Evolutionary conservation across 1,140 invertebrate species (phyloP), one percentile per base, ranked within the genome.

Genomic region (Drosophila subpulchrella): DNA sequence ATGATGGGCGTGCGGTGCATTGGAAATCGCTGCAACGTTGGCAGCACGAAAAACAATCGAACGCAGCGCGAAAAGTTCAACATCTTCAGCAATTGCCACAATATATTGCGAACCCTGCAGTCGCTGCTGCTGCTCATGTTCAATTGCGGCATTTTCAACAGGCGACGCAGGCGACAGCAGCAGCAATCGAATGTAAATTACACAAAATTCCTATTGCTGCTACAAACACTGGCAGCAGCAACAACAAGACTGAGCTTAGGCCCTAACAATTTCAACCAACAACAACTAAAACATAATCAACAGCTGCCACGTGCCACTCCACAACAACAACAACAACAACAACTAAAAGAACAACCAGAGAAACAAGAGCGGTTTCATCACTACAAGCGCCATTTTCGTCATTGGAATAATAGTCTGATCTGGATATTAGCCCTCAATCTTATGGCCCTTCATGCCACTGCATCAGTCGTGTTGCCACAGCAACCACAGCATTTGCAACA

Each of bases 201-300:
- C 55, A 71, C 67, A 58, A 70, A 71, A 71, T 71, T 71, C 67
- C 67, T 71, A 71, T 71, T 70, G 67, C 67, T 71, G 67, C n/a
- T 71, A 10, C 42, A 71, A 24, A 38, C 47, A 42, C 44, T 81
- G 54, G 46, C 63, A 71, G 30, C 67, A 71, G 13, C 55, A 57
- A 32, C 54, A 36, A 60, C 46, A 70, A 73, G 70, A 79, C 58
- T 83, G 81, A 78, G 47, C 58, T 60, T 62, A 75, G 66, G 62
- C 74, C 58, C 65, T 59, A 72, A 59, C 47, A 55, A 71, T 44
- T 42, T 59, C 71, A 67, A 73, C 39, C 70, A 53, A 30, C 73
- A 67, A 67, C 58, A 58, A 46, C 55, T 48, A 30, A 27, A 60
- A n/a, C 59, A 77, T 48, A 59, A 55, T 27, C 48, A 70, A 36